Evolutionary conservation across 2,797 vertebrate genomes (phyloP), one percentile per base, ranked within the genome.

Genomic region (Centroberyx gerrardi): DNA sequence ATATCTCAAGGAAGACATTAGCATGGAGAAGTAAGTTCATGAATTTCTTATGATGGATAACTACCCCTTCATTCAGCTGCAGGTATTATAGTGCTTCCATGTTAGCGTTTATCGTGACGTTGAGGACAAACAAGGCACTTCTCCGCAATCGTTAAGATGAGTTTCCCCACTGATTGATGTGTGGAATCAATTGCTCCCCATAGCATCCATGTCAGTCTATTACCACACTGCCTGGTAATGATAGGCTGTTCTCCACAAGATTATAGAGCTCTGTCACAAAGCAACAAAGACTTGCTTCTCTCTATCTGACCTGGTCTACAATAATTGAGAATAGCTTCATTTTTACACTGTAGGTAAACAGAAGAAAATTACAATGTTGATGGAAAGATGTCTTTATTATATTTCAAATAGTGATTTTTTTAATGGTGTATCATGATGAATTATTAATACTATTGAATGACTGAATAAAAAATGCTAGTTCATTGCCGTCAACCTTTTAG

Each of bases 171-270:
- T 95, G 94, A 95, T 95, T 95, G 95, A 94, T 95, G 94, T 92
- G 93, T 90, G 91, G 93, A 95, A 95, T 94, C 94, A 95, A 95
- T 95, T 95, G 94, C 91, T 95, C 92, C 86, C 92, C 88, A 94
- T 95, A 90, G 93, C 94, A 95, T 95, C 94, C 89, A 92, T 95
- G 94, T 95, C 94, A 94, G 88, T 94, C 94, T 93, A 95, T 95
- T 95, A 94, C 93, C 83, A 78, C 90, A 84, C 84, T 87, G 89
- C 78, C 85, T 90, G 92, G 92, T 95, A 95, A 96, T 95, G 94
- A 95, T 91, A 93, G 95, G 90, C 93, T 95, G 92, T 87, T 93
- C 90, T 82, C 89, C 84, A 83, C 88, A 90, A 94, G 94, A 95
- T 95, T 95, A 95, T 91, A 94, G 94, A 91, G 92, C 89, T 88